These are phyloP conservation scores for Notolabrus celidotus DNA, from an alignment of 2,797 vertebrate species.

Conservation along the genomic window DNA sequence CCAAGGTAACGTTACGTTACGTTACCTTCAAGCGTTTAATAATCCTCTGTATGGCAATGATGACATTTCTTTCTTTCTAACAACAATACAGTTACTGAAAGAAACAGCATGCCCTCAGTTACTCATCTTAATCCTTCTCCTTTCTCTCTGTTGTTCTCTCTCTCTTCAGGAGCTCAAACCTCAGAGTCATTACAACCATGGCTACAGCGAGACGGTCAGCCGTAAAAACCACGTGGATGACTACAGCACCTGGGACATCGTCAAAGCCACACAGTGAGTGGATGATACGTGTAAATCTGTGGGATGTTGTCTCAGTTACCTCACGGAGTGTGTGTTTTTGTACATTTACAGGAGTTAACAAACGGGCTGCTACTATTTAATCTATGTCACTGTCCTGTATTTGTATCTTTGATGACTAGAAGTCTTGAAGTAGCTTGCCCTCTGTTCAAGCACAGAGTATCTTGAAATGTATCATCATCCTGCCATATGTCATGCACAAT, in stretches of 20 bases:
- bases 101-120: no score
- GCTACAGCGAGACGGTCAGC: constrained; percentile 93
- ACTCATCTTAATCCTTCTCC: not conserved
- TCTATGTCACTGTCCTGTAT: not conserved
- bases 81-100: no score
- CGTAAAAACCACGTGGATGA: constrained; percentile 97
- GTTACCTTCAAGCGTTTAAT: no score
- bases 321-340: not conserved
- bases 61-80: no score
- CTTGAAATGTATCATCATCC: not conserved
- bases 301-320: not conserved
- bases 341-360: no score
- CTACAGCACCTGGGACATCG: constrained; percentile 99
- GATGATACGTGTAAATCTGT: not conserved
- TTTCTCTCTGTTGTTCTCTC: not conserved
- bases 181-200: constrained; percentile 96
- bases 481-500: not conserved
- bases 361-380: no score
- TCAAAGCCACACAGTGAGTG: constrained; percentile 99
- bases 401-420: not conserved
- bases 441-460: not conserved
- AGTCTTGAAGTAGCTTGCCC: not conserved
- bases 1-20: no score
- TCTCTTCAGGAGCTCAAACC: constrained; percentile 92
- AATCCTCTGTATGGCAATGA: no score